These are phyloP conservation scores for Axea sp. DNA, from an alignment of 2,888 invertebrate species.

Conservation along the genomic window DNA sequence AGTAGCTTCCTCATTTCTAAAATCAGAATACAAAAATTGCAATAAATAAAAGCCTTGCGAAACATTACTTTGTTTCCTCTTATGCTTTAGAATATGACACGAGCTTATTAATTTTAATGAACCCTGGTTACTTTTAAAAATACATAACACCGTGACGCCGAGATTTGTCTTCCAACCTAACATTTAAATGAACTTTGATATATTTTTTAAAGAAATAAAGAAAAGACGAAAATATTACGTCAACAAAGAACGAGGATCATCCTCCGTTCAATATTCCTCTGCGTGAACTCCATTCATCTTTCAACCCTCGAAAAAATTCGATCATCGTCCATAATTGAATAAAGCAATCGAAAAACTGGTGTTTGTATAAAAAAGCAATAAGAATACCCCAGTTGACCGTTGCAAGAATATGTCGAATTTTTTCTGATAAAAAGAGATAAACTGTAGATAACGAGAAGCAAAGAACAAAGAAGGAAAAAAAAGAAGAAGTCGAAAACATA, in stretches of 20 bases:
- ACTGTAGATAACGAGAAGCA: background rate
- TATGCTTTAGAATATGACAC: too few relatives aligned
- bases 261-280: slow-evolving; percentile 37
- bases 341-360: slow-evolving; percentile 28
- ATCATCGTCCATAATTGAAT: slow-evolving; percentile 48
- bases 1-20: too few relatives aligned
- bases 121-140: too few relatives aligned
- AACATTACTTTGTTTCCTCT: too few relatives aligned
- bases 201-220: too few relatives aligned
- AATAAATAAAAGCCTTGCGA: too few relatives aligned
- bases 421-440: slow-evolving; percentile 11
- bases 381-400: slow-evolving; percentile 43
- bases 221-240: background rate
- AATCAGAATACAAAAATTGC: too few relatives aligned
- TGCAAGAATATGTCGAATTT: slow-evolving; percentile 45
- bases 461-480: background rate
- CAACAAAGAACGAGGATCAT: too few relatives aligned
- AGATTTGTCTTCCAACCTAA: too few relatives aligned
- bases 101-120: too few relatives aligned
- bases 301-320: slow-evolving; percentile 18
- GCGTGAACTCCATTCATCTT: slow-evolving; percentile 31
- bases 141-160: too few relatives aligned
- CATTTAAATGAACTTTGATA: too few relatives aligned
- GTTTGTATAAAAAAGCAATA: slow-evolving; percentile 51
- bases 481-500: background rate